Percentiles rank a stretch among this genome's conserved stretches.
These are phyloP conservation scores for Lophura nycthemera DNA, from an alignment of 2,113 vertebrate genomes.

Conservation along the genomic window DNA sequence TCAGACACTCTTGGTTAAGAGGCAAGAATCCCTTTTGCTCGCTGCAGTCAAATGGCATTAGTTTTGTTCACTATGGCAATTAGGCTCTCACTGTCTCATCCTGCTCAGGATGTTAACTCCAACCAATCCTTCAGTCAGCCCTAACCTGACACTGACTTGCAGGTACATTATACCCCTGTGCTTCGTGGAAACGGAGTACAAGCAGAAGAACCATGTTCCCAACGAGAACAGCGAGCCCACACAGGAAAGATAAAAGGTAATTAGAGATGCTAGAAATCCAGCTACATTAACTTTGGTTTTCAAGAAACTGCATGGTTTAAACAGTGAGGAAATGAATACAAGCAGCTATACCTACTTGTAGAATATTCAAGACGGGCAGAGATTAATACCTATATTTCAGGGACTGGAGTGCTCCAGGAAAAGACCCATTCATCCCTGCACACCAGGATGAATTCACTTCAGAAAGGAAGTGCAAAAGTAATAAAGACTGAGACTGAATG, in stretches of 20 bases:
- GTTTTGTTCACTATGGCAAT: not conserved
- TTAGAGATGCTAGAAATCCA: not conserved
- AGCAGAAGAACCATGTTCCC: not conserved
- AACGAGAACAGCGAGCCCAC: not conserved
- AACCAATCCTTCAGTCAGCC: not conserved
- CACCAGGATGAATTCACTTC: not conserved
- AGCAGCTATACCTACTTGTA: not conserved
- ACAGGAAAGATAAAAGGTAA: not conserved
- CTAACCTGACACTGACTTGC: not conserved
- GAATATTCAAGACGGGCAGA: not conserved
- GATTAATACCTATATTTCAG: accelerated
- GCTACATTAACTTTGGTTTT: not conserved
- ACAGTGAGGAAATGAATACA: not conserved
- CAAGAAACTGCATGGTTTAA: not conserved
- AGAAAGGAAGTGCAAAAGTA: not conserved
- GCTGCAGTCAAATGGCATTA: not conserved
- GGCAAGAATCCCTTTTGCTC: not conserved
- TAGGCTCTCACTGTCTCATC: not conserved
- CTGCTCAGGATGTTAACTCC: not conserved
- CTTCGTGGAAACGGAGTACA: not conserved
- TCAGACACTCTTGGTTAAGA: not conserved
- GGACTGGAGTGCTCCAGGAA: not conserved
- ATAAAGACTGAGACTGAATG: not conserved
- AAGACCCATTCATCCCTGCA: not conserved
- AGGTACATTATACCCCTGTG: not conserved